phyloP scores from a whole-genome alignment of 2,113 vertebrate genomes.

The Lonchura striata region DNA sequence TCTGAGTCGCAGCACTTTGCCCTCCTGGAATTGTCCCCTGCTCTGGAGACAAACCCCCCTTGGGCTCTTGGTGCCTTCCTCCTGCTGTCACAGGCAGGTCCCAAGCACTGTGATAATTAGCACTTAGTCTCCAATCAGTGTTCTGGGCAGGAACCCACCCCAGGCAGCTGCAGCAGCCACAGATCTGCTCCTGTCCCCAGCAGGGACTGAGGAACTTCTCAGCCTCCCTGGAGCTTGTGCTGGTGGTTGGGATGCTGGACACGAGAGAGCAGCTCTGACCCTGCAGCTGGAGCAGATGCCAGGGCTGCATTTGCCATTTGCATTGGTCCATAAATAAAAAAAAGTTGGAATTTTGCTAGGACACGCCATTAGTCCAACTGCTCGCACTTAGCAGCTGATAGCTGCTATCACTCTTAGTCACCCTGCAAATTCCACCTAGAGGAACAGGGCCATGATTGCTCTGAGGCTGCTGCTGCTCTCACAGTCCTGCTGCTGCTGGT shows the following conservation, averaged over 20 bases:
- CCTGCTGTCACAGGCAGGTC: not conserved
- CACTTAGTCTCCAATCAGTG: not conserved
- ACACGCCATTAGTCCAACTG: not conserved
- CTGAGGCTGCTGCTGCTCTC: not conserved
- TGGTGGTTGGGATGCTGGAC: not conserved
- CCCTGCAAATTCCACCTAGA: not conserved
- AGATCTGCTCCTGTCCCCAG: not conserved
- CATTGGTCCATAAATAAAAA: not conserved
- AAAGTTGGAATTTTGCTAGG: not conserved
- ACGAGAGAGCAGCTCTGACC: not conserved
- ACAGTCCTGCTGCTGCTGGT: not conserved
- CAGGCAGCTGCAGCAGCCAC: not conserved
- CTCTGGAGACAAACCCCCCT: not conserved
- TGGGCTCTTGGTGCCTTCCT: not conserved
- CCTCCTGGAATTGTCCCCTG: not conserved
- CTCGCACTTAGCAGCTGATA: not conserved
- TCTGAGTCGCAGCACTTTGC: not conserved
- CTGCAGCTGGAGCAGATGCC: not conserved
- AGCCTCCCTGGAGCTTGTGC: not conserved
- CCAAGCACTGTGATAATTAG: not conserved
- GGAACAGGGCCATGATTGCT: not conserved
- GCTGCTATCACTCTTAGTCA: slow-evolving; percentile 1
- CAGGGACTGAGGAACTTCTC: not conserved
- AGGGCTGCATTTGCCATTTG: not conserved
- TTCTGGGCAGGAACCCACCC: not conserved